A percentile compares a stretch with the other conserved stretches of the same genome.
Conservation (phyloP, 2,113 vertebrate genomes). For the Bungarus multicinctus region DNA sequence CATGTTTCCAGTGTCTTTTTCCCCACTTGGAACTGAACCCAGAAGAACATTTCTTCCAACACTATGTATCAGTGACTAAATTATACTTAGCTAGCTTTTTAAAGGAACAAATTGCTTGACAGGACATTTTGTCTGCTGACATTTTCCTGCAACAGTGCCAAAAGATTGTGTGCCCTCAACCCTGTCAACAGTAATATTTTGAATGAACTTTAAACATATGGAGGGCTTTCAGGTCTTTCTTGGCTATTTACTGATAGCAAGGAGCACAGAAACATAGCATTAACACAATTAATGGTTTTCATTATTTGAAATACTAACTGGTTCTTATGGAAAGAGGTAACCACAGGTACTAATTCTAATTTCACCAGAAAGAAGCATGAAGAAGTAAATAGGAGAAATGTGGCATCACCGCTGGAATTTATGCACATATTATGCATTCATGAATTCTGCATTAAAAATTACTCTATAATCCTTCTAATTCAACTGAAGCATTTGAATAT, state of each 20-base stretch:
- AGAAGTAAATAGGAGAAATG: not conserved
- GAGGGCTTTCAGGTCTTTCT: not conserved
- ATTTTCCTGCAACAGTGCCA: not conserved
- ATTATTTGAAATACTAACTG: not conserved
- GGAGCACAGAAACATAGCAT: not conserved
- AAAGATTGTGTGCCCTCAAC: too few relatives aligned
- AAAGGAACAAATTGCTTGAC: not conserved
- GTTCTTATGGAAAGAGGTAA: not conserved
- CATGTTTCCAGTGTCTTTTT: too few relatives aligned
- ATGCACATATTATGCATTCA: not conserved
- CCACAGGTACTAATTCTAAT: not conserved
- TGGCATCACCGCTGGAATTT: not conserved
- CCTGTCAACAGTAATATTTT: not conserved
- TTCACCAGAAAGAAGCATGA: not conserved
- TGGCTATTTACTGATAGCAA: not conserved
- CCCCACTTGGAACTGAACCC: too few relatives aligned
- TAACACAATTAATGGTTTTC: not conserved
- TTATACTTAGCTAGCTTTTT: not conserved
- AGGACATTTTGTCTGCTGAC: not conserved
- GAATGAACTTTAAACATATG: not conserved
- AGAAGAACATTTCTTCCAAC: too few relatives aligned
- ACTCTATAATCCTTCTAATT: not conserved
- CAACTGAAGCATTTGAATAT: not conserved
- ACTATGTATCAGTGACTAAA: not conserved
- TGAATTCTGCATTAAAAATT: not conserved